Conservation (phyloP, 2,888 invertebrate genomes). For the Phyllotreta cruciferae region DNA sequence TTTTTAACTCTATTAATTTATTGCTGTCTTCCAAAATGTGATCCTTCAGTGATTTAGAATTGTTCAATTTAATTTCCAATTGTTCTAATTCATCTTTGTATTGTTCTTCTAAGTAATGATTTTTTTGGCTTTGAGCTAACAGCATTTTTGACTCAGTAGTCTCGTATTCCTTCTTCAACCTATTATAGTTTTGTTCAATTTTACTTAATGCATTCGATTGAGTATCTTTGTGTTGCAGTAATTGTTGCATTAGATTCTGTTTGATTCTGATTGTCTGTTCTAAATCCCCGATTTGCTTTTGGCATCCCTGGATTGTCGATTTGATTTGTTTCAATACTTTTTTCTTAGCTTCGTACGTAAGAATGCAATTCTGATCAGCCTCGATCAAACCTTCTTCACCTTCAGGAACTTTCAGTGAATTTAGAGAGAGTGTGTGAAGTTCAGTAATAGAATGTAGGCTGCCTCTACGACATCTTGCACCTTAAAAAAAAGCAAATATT, state of each 20-base stretch:
- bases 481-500: conserved; percentile 13
- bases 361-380: conserved; percentile 40
- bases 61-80: conserved; percentile 59
- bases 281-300: conserved; percentile 72
- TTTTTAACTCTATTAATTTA: conserved; percentile 76
- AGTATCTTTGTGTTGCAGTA: conserved; percentile 67
- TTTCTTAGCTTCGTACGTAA: conserved; percentile 51
- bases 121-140: conserved; percentile 61
- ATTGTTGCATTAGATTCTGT: conserved; percentile 75
- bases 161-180: conserved; percentile 67
- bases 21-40: conserved; percentile 69
- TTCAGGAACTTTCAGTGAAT: conserved; percentile 45
- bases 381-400: conserved; percentile 42
- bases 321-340: conserved; percentile 54
- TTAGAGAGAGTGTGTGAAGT: conserved; percentile 45
- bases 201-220: conserved; percentile 66
- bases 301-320: conserved; percentile 47
- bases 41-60: conserved; percentile 54
- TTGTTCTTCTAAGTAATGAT: conserved; percentile 52
- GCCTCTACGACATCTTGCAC: conserved; percentile 55
- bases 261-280: conserved; percentile 71
- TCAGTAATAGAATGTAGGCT: conserved; percentile 59
- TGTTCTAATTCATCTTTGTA: conserved; percentile 58
- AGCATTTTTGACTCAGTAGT: conserved; percentile 65
- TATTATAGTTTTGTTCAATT: conserved; percentile 69